These are phyloP conservation scores for Numenius arquata DNA, from an alignment of 2,113 vertebrate species.

Conservation along the genomic window DNA sequence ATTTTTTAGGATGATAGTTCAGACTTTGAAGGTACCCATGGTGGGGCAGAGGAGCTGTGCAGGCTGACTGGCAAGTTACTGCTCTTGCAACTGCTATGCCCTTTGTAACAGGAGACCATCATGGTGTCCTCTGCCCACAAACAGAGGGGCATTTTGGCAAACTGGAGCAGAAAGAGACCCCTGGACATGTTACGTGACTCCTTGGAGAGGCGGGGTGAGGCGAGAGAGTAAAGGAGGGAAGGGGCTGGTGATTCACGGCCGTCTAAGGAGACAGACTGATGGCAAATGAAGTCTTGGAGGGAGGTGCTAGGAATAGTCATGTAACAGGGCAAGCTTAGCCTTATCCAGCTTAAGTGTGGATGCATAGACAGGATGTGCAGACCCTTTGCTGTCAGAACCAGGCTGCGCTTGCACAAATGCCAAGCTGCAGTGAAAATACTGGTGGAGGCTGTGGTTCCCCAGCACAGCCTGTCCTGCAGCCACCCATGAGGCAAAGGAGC, in stretches of 20 bases:
- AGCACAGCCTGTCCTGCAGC: not conserved
- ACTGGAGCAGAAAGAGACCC: not conserved
- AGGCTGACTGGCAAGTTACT: not conserved
- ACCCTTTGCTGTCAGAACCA: not conserved
- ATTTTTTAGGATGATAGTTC: not conserved
- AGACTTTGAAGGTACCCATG: not conserved
- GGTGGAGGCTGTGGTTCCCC: not conserved
- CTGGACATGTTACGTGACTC: not conserved
- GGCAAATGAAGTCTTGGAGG: not conserved
- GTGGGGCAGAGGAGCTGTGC: not conserved
- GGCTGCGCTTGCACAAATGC: not conserved
- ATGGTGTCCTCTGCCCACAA: not conserved
- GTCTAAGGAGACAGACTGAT: not conserved
- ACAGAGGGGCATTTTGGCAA: not conserved
- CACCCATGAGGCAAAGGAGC: accelerated
- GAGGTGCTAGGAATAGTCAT: not conserved
- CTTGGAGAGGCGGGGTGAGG: not conserved
- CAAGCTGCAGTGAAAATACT: not conserved
- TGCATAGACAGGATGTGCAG: not conserved
- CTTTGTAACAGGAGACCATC: not conserved
- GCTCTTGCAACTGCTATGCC: not conserved
- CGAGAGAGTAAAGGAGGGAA: not conserved
- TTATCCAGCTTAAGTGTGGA: not conserved
- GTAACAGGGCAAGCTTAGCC: not conserved
- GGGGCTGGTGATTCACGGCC: not conserved